Evolutionary conservation across 2,797 vertebrate species (phyloP), one percentile per base, ranked within the genome.

Genomic region (Sylvilagus floridanus): DNA sequence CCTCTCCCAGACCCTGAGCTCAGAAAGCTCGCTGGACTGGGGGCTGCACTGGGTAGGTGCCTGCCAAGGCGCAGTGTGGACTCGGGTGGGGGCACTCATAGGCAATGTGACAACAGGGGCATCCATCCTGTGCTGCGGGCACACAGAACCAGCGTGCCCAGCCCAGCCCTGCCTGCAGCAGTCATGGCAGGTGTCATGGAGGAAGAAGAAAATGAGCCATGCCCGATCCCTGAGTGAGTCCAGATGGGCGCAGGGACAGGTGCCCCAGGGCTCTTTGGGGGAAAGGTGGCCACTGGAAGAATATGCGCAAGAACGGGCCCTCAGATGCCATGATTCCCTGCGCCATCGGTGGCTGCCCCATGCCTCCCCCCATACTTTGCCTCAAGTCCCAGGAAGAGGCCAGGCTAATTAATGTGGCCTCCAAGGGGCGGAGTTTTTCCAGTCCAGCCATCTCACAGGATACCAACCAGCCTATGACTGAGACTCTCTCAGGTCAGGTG

Each of bases 121-220:
- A 37, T 79, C 60, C 72, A 76, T 37, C 54, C 9, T 11, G 10
- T 32, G 30, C 24, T 52, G 8, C 32, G 35, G 24, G 32, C 26
- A 82, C 0, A 0, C 0, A 87, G 82, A 60, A 72, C 7, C 73
- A 42, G 13, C 5, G 4, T 0, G 4, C 5, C n/a, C 26, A 82
- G 12, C 6, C 17, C 42, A 60, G 19, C 8, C 73, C 57, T 66
- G 14, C 14, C 79, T 65, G 68, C 19, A 32, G 47, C 17, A 22
- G 5, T 68, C 84, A 68, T 21, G 21, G 21, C 11, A 94, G 75
- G 66, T n/a, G 52, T 79, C 72, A 11, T 13, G 28, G 68, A 82
- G 32, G 75, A 90, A 82, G 63, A 28, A 89, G 66, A 94, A 63
- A 37, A 35, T 17, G 93, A 77, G 6, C 79, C 69, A 42, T 22